These are phyloP conservation scores for Lepidonotus clava DNA, from an alignment of 2,888 invertebrate genomes.

Conservation along the genomic window DNA sequence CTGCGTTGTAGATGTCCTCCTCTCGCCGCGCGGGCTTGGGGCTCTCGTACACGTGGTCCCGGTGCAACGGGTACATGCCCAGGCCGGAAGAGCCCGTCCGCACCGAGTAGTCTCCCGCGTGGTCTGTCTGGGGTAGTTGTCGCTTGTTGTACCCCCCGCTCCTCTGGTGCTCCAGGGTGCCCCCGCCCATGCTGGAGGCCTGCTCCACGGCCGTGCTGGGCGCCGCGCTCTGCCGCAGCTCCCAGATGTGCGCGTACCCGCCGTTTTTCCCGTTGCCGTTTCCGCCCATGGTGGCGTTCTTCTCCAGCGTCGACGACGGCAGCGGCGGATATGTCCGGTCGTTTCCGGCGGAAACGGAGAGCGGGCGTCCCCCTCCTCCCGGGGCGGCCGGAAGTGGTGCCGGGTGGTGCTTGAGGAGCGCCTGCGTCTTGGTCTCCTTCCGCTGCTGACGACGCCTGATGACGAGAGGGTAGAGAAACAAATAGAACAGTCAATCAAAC, in stretches of 20 bases:
- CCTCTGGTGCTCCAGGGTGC: neutral
- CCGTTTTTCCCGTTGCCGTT: neutral
- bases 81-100: neutral
- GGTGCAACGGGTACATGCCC: neutral
- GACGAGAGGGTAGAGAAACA: neutral
- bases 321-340: neutral
- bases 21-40: conserved; percentile 10
- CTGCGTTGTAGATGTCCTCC: conserved; percentile 17
- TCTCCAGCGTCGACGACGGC: conserved; percentile 2
- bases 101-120: neutral
- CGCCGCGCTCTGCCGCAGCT: neutral
- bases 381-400: neutral
- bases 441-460: conserved; percentile 27
- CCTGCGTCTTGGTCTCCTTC: conserved; percentile 32
- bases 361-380: neutral
- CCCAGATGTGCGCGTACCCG: conserved; percentile 47
- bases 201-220: neutral
- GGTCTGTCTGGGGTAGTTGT: neutral
- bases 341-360: neutral
- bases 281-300: neutral
- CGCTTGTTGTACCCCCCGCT: neutral
- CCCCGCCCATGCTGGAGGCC: neutral
- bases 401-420: neutral
- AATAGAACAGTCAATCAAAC: neutral
- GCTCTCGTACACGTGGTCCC: conserved; percentile 52